Evolutionary conservation across 2,888 invertebrate genomes (phyloP).

Genomic region (Panopea generosa): DNA sequence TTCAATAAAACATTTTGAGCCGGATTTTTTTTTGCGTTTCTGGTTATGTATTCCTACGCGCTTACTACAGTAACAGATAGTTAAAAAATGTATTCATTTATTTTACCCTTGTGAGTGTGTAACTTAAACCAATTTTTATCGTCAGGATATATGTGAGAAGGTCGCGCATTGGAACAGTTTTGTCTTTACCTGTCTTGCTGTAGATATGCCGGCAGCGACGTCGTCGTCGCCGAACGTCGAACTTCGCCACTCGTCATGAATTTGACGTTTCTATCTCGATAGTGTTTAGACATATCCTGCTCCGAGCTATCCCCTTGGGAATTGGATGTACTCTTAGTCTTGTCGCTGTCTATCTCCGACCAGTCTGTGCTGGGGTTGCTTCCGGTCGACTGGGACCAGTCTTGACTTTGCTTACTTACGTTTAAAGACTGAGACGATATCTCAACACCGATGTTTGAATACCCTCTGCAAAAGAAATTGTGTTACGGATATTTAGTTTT

Average conservation of each 20-base stretch:
- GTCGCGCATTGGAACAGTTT: too few relatives aligned
- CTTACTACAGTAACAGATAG: too few relatives aligned
- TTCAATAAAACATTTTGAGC: too few relatives aligned
- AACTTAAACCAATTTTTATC: too few relatives aligned
- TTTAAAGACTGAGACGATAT: conserved; percentile 45
- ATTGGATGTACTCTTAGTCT: background rate
- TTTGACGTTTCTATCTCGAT: too few relatives aligned
- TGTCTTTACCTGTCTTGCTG: conserved; percentile 12
- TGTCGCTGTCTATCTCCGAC: conserved; percentile 22
- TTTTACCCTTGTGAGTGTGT: too few relatives aligned
- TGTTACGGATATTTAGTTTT: background rate
- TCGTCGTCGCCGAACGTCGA: conserved; percentile 9
- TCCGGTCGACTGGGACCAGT: conserved; percentile 53
- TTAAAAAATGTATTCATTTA: too few relatives aligned
- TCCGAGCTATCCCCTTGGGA: background rate
- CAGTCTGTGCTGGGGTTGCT: conserved; percentile 50
- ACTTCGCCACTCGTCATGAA: too few relatives aligned
- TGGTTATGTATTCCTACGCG: too few relatives aligned
- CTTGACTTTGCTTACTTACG: conserved; percentile 35
- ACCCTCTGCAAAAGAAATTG: conserved; percentile 30
- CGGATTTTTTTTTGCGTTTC: background rate
- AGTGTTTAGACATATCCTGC: background rate
- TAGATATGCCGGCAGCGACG: conserved; percentile 27
- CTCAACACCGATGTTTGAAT: conserved; percentile 37
- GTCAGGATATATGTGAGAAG: too few relatives aligned